Conservation (phyloP, 2,888 invertebrate genomes). For the Acleris cristana region DNA sequence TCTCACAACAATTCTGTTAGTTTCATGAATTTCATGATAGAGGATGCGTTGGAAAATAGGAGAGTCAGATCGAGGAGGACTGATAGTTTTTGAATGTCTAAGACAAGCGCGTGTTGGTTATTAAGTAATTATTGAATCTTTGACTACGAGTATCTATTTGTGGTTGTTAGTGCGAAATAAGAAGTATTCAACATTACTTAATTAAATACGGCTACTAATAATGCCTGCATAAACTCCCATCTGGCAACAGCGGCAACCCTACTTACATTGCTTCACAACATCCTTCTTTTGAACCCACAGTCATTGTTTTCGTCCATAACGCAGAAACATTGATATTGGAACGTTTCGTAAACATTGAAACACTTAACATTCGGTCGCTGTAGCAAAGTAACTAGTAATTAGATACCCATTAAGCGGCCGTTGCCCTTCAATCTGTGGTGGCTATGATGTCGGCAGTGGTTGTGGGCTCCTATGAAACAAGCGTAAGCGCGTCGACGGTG, state of each 20-base stretch:
- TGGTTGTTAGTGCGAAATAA: too few species aligned
- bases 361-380: conserved; percentile 10
- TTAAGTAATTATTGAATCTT: too few species aligned
- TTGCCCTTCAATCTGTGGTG: conserved; percentile 10
- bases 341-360: conserved; percentile 14
- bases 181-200: too few species aligned
- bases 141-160: too few species aligned
- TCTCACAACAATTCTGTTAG: conserved; percentile 9
- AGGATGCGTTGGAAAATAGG: background rate
- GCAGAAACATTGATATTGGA: conserved; percentile 1
- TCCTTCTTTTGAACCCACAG: conserved; percentile 11
- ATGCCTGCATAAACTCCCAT: too few species aligned
- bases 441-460: background rate
- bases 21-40: conserved; percentile 14
- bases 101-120: too few species aligned
- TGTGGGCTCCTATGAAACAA: background rate
- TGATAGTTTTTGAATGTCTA: too few species aligned
- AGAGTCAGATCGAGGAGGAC: too few species aligned
- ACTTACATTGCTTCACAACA: conserved; percentile 18
- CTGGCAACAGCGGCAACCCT: too few species aligned
- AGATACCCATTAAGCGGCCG: conserved; percentile 18
- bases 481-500: too few species aligned
- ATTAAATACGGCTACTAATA: too few species aligned
- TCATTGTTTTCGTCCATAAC: conserved; percentile 19
- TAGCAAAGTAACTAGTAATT: conserved; percentile 19